phyloP scores from a whole-genome alignment of 2,797 vertebrate genomes.

The Hoplostethus mediterraneus region DNA sequence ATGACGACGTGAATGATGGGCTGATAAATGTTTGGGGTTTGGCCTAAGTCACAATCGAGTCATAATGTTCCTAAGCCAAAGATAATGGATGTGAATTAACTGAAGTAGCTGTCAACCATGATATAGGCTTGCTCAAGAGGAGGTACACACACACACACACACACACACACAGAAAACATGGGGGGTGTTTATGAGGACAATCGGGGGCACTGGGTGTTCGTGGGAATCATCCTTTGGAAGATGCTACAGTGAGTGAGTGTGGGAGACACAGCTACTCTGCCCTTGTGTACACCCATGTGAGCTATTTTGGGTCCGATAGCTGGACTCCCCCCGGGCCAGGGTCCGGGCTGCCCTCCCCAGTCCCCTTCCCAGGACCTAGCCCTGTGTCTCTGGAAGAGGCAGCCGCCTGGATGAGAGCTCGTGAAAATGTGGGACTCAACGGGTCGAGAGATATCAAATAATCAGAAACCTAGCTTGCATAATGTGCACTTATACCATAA shows the following conservation, averaged over 20 bases:
- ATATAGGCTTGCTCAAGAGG: slow-evolving; percentile 41
- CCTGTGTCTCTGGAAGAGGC: slow-evolving; percentile 62
- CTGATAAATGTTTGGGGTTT: slow-evolving; percentile 59
- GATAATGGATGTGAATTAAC: slow-evolving; percentile 59
- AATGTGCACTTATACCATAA: slow-evolving; percentile 93
- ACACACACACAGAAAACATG: slow-evolving; percentile 45
- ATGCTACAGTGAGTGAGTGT: slow-evolving; percentile 78
- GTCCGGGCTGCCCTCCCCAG: slow-evolving; percentile 48
- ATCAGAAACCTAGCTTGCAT: slow-evolving; percentile 90
- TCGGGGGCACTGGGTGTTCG: slow-evolving; percentile 51
- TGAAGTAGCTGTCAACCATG: slow-evolving; percentile 43
- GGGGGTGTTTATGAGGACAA: slow-evolving; percentile 50
- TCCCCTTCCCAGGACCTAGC: slow-evolving; percentile 40
- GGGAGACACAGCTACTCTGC: slow-evolving; percentile 77
- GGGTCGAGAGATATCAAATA: slow-evolving; percentile 69
- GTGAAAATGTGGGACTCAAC: slow-evolving; percentile 69
- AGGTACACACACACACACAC: slow-evolving; percentile 32
- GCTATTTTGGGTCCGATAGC: slow-evolving; percentile 79
- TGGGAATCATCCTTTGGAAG: slow-evolving; percentile 77
- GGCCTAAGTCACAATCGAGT: slow-evolving; percentile 45
- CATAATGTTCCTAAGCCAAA: slow-evolving; percentile 39
- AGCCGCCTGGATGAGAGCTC: slow-evolving; percentile 55
- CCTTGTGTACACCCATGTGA: slow-evolving; percentile 65
- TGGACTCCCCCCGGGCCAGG: slow-evolving; percentile 66
- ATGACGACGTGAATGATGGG: slow-evolving; percentile 69